Percentiles rank a stretch among this genome's conserved stretches.
Conservation (phyloP, 2,113 vertebrate genomes). For the Elaphurus davidianus region DNA sequence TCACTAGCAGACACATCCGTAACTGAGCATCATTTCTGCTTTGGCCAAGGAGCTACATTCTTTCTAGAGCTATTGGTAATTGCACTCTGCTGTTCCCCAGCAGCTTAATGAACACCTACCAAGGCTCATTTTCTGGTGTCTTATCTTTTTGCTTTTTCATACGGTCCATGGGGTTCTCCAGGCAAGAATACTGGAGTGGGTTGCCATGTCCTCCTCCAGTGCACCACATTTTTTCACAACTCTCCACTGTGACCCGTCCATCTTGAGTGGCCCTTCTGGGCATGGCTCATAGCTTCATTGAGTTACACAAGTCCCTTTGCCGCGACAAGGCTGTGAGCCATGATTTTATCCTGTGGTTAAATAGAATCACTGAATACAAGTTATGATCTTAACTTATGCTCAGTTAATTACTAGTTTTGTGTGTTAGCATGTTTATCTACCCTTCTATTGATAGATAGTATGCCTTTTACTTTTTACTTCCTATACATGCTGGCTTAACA, state of each 20-base stretch:
- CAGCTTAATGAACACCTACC: not conserved
- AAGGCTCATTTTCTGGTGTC: not conserved
- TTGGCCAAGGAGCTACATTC: not conserved
- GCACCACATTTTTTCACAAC: not conserved
- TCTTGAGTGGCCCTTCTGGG: not conserved
- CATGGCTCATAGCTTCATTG: not conserved
- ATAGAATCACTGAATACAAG: not conserved
- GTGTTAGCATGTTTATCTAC: not conserved
- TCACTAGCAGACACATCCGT: not conserved
- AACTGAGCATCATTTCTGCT: not conserved
- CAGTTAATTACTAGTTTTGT: not conserved
- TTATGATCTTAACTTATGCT: not conserved
- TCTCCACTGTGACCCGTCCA: not conserved
- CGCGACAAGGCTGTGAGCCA: not conserved
- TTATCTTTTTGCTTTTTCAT: not conserved
- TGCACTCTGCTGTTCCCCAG: not conserved
- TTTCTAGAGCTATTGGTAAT: not conserved
- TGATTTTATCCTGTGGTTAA: not conserved
- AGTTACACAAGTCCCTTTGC: not conserved
- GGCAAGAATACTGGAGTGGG: not conserved
- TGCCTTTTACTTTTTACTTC: not conserved
- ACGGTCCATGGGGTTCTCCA: not conserved
- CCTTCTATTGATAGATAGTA: not conserved
- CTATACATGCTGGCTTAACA: not conserved
- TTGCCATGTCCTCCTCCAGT: not conserved